Conservation (phyloP, 2,888 invertebrate genomes). For the Antitype chi region DNA sequence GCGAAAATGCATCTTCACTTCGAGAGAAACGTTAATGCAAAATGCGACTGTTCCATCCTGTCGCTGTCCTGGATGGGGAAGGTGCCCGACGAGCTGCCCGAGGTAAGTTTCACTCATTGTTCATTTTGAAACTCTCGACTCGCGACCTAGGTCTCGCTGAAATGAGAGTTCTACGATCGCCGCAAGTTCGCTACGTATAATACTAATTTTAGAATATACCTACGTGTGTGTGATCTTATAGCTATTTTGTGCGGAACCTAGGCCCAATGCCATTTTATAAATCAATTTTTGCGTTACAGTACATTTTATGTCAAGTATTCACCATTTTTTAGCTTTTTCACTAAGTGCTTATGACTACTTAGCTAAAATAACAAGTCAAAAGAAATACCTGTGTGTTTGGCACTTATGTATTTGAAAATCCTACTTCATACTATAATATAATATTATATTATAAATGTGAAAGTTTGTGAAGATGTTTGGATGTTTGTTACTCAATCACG, state of each 20-base stretch:
- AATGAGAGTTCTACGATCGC: slow-evolving; percentile 33
- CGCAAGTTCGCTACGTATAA: slow-evolving; percentile 44
- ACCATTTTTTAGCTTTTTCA: slow-evolving; percentile 1
- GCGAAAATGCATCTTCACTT: slow-evolving; percentile 98
- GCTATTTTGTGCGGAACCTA: slow-evolving; percentile 30
- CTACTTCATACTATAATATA: too few relatives aligned
- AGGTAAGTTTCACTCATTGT: slow-evolving; percentile 91
- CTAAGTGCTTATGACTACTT: not conserved
- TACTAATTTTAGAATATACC: slow-evolving; percentile 50
- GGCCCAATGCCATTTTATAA: slow-evolving; percentile 39
- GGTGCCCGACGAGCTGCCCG: slow-evolving; percentile 98
- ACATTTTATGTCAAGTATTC: slow-evolving; percentile 26
- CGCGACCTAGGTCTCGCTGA: slow-evolving; percentile 33
- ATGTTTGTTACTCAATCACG: too few relatives aligned
- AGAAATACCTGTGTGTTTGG: not conserved
- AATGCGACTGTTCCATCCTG: slow-evolving; percentile 98
- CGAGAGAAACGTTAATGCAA: slow-evolving; percentile 97
- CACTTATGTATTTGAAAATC: not conserved
- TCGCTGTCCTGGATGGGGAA: slow-evolving; percentile 99
- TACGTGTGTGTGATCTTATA: slow-evolving; percentile 29
- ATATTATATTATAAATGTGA: too few relatives aligned
- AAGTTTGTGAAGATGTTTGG: too few relatives aligned
- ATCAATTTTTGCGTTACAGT: slow-evolving; percentile 32
- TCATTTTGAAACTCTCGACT: slow-evolving; percentile 33
- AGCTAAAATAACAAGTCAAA: not conserved